Conservation (phyloP, 35 echinoderm and acorn worm species). For the Apostichopus japonicus region DNA sequence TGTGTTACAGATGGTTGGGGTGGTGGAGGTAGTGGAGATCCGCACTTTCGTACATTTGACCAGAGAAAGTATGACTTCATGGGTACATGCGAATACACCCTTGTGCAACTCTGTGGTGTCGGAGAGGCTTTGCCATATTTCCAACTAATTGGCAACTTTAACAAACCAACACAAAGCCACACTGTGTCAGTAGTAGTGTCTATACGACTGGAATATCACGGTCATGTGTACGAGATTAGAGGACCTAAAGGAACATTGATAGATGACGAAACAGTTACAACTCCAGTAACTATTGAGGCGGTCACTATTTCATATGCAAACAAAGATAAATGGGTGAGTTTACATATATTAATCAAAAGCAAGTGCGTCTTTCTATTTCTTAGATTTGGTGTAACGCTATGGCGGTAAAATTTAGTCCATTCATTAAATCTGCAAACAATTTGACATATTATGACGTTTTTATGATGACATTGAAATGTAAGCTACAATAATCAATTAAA, state of each 20-base stretch:
- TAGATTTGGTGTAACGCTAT: background rate
- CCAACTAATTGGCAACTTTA: background rate
- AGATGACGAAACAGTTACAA: background rate
- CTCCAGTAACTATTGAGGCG: background rate
- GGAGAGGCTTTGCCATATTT: background rate
- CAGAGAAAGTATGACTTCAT: conserved; percentile 23
- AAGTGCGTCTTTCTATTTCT: too few relatives aligned
- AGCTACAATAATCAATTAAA: too few relatives aligned
- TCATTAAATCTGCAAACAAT: background rate
- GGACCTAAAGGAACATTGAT: too few relatives aligned
- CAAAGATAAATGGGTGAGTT: background rate
- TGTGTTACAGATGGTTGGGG: background rate
- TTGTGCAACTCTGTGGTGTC: conserved; percentile 12
- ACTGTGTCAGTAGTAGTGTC: background rate
- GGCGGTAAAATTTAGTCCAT: background rate
- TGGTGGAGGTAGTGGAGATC: conserved; percentile 7
- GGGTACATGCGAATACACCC: conserved; percentile 39
- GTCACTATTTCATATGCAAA: background rate
- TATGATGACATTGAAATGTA: too few relatives aligned
- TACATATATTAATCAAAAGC: background rate
- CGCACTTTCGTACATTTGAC: conserved; percentile 49
- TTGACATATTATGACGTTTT: background rate
- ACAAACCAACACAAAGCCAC: background rate
- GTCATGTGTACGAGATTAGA: background rate
- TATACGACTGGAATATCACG: background rate